Evolutionary conservation across 2,888 invertebrate species (phyloP), one percentile per base, ranked within the genome.

Genomic region (Stenolophus ochropezus): DNA sequence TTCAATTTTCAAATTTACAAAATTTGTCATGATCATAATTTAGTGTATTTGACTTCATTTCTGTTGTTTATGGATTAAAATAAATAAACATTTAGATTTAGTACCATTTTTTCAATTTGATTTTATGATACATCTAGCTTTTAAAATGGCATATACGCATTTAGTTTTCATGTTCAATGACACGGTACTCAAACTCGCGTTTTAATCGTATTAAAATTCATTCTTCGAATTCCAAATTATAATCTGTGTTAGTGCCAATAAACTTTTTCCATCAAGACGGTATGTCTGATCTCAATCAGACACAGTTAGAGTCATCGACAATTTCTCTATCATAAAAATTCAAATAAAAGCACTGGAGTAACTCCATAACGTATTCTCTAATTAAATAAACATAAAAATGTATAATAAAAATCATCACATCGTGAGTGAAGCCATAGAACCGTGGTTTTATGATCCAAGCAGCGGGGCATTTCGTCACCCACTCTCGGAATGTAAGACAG

Each of bases 361-460:
- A 69, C 42, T 69, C 69, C 33, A 69, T 69, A 78, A 65, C 78
- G 51, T 69, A 78, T 69, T 33, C 18, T 69, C 79, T 79, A 79
- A 79, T 79, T 79, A 79, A 71, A 79, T 69, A 79, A 79, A 51
- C 51, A 79, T 79, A 79, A 79, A 79, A 53, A 23, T 61, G 16
- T 65, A 33, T 51, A 78, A 65, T 65, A 79, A 79, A 79, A 51
- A 79, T 71, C 42, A 69, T 47, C 53, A 27, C 49, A 47, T 47
- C 78, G 49, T 58, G 58, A 69, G 65, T 69, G 65, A 11, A 18
- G 49, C 27, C 49, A 11, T 73, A 73, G 47, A 73, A 47, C 47
- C 21, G 8, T 20, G 20, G 21, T 73, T 73, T 73, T 73, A 73
- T 73, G 20, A 73, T 73, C 73, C n/a, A 16, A 20, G 6, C 33